These are phyloP conservation scores for Eulemur rufifrons DNA, from an alignment of 2,113 vertebrate species.

Conservation along the genomic window DNA sequence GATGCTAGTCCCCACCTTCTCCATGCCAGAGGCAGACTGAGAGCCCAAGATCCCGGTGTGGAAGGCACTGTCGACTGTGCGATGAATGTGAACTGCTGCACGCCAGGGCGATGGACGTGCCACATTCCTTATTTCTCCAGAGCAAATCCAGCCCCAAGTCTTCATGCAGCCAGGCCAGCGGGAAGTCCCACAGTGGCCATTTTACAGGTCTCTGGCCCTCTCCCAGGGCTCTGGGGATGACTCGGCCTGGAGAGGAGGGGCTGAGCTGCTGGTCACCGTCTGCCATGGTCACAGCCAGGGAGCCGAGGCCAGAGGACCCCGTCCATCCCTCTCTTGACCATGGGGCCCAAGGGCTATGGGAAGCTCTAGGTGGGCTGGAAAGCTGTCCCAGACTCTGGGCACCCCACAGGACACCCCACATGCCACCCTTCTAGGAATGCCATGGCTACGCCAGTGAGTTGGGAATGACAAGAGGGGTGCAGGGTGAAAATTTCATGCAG, in stretches of 20 bases:
- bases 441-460: neutral
- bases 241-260: neutral
- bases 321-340: neutral
- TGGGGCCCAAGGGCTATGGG: neutral
- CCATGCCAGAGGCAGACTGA: neutral
- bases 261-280: neutral
- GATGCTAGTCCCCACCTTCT: neutral
- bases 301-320: neutral
- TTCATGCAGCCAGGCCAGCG: fast-evolving
- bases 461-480: neutral
- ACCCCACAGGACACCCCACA: neutral
- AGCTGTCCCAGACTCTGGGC: neutral
- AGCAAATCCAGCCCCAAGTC: neutral
- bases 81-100: neutral
- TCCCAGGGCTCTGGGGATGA: neutral
- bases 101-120: neutral
- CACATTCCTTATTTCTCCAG: neutral
- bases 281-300: neutral
- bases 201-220: neutral
- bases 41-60: neutral
- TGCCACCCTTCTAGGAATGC: neutral
- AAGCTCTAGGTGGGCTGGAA: neutral
- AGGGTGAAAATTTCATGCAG: neutral
- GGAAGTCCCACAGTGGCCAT: too few species aligned
- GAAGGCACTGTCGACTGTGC: neutral